Evolutionary conservation across 2,888 invertebrate species (phyloP).

Genomic region (Dasypolia templi): DNA sequence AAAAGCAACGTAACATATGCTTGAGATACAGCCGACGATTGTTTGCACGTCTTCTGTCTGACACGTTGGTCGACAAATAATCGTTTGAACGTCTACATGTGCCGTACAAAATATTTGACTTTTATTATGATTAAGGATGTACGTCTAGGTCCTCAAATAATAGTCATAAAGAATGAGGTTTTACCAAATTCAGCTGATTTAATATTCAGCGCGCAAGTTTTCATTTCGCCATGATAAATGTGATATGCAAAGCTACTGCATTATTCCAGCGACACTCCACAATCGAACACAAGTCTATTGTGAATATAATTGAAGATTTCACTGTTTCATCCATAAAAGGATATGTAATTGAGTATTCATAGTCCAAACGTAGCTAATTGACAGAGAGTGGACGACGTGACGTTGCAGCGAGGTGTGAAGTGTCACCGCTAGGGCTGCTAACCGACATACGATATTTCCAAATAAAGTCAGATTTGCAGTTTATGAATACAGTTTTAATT

Average conservation of each 20-base stretch:
- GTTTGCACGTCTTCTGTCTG: slow-evolving; percentile 2
- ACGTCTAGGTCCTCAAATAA: background rate
- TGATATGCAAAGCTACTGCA: slow-evolving; percentile 44
- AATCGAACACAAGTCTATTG: slow-evolving; percentile 59
- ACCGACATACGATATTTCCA: background rate
- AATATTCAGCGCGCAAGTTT: slow-evolving; percentile 7
- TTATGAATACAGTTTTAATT: slow-evolving; percentile 11
- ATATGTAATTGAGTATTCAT: slow-evolving; percentile 79
- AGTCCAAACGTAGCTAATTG: slow-evolving; percentile 75
- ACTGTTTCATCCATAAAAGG: slow-evolving; percentile 71
- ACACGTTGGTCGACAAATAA: slow-evolving; percentile 26
- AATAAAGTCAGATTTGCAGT: background rate
- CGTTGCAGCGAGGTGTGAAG: slow-evolving; percentile 68
- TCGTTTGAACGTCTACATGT: background rate
- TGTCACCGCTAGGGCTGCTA: slow-evolving; percentile 45
- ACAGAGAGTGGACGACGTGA: slow-evolving; percentile 73
- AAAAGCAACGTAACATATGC: slow-evolving; percentile 17
- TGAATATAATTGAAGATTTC: slow-evolving; percentile 72
- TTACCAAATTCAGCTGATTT: background rate
- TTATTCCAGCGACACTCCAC: slow-evolving; percentile 41
- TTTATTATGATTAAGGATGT: slow-evolving; percentile 1
- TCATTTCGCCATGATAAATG: slow-evolving; percentile 13
- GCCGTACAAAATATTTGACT: slow-evolving; percentile 14
- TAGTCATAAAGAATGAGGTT: background rate
- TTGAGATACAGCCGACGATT: slow-evolving; percentile 1